Evolutionary conservation across 1,140 invertebrate genomes (phyloP).

Genomic region (Drosophila setifemur): DNA sequence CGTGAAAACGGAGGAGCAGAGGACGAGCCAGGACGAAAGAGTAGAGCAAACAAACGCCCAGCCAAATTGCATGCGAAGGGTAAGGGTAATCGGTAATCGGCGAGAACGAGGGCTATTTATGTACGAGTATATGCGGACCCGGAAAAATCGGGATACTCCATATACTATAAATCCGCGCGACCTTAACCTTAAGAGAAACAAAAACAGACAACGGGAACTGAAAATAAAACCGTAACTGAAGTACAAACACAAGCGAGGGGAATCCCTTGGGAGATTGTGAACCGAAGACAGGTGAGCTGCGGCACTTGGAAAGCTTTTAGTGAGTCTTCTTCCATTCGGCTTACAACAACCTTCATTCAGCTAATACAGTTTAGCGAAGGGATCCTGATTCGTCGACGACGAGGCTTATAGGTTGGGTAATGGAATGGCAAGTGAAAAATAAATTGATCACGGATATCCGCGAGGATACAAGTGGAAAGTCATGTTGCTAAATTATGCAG

Average conservation of each 20-base stretch:
- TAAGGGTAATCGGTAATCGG: slow-evolving; percentile 48
- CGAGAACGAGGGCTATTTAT: slow-evolving; percentile 43
- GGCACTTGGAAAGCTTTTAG: slow-evolving; percentile 34
- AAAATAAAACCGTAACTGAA: too few relatives aligned
- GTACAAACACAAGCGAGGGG: slow-evolving; percentile 2
- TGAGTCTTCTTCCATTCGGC: slow-evolving; percentile 1
- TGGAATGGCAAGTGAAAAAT: background rate
- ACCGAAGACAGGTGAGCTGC: slow-evolving; percentile 16
- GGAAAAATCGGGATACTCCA: slow-evolving; percentile 11
- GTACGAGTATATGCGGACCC: slow-evolving; percentile 20
- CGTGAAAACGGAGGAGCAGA: background rate
- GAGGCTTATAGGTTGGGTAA: background rate
- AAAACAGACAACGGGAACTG: too few relatives aligned
- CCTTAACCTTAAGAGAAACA: slow-evolving; percentile 27
- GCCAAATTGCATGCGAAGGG: slow-evolving; percentile 31
- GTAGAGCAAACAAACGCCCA: slow-evolving; percentile 11
- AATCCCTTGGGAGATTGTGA: slow-evolving; percentile 22
- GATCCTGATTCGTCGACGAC: slow-evolving; percentile 2
- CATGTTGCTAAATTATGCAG: too few relatives aligned
- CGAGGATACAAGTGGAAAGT: background rate
- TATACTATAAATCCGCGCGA: slow-evolving; percentile 30
- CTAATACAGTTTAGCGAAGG: slow-evolving; percentile 18
- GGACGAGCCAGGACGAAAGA: slow-evolving; percentile 4
- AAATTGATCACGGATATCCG: background rate
- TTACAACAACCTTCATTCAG: slow-evolving; percentile 7